Evolutionary conservation across 92 coral and sea anemone genomes (phyloP), one percentile per base, ranked within the genome.

Genomic region (Ricordea florida): DNA sequence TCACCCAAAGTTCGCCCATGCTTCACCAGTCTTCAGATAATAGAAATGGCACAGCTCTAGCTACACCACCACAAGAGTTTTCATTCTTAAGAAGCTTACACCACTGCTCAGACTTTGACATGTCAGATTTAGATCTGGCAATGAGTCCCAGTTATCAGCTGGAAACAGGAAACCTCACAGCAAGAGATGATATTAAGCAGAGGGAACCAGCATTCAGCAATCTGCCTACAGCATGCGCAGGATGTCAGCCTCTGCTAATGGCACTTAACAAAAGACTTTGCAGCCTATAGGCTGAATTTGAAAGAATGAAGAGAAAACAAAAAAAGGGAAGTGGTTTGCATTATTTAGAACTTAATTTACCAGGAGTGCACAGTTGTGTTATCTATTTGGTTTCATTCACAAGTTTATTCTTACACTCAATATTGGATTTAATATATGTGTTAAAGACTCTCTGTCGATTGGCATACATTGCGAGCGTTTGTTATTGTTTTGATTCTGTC

Each of bases 401-500:
- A 52, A 8, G n/a, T 16, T 52, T 52, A 7, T 10, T 17, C 17
- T 22, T 22, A 52, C 14, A 22, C 33, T 52, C 33, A 52, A 22
- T n/a, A n/a, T n/a, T n/a, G n/a, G n/a, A n/a, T 42, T 42, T 1
- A 15, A 42, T 21, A 21, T 42, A 0, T 15, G 48, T 16, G 2
- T 49, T 49, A 50, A 22, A 35, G 66, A 59, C 66, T 59, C 66
- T 59, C 64, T 57, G 66, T 59, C 66, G 42, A 59, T 48, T 32
- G 42, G 66, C 46, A 59, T 59, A 18, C 66, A 59, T 59, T 59
- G 66, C 47, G 66, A 16, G 30, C 46, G 2, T 59, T 34, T 34
- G 47, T 37, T 59, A n/a, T 59, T 34, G 47, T 31, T 33, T 34
- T 34, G 65, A 33, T 32, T n/a, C n/a, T n/a, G n/a, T n/a, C n/a